Base-by-base conservation (phyloP, 2,113 vertebrate genomes). In the Sebastes fasciatus region DNA sequence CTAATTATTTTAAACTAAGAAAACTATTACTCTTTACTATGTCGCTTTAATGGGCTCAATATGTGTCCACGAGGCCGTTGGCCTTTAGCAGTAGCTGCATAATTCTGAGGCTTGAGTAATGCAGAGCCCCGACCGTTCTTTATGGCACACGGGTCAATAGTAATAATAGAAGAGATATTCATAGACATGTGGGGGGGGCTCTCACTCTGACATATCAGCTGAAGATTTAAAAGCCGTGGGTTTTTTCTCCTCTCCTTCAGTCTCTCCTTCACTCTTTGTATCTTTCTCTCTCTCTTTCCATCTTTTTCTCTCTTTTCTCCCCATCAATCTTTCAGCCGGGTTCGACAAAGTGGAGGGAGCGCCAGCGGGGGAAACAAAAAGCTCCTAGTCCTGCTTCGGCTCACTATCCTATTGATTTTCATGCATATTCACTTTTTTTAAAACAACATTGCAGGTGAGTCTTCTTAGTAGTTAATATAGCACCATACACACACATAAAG, bases 161-260 rank as follows among this genome's bases (percentile, higher is more conserved):
- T 81, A 91, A 93, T 94, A 93, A 94, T 94, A 94, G 93, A 93
- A 94, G 91, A 93, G 90, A 95, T 95, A 94, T 95, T 94, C 92
- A 95, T 92, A 91, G 83, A 91, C 86, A 84, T 86, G 86, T 82
- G 74, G 66, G 82, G 17, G 79, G 79, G 74, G 79, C 73, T 89
- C 66, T 77, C 74, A 79, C 79, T 84, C 79, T 86, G 79, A 80
- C 79, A 85, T 87, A 93, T 94, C 89, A 88, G 84, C 74, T 74
- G 77, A 92, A 92, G 90, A 93, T 95, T 93, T 95, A 94, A 94
- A 95, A 94, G 85, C 90, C 52, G 26, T 77, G 34, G 34, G 34
- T 34, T 34, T 86, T 72, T 86, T 88, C 64, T 73, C 48, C 74
- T 9, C 52, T 46, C 21, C 19, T 21, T 40, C 42, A 55, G 55